Conservation (phyloP, 2,113 vertebrate species). For the Gallinago jamesoni region DNA sequence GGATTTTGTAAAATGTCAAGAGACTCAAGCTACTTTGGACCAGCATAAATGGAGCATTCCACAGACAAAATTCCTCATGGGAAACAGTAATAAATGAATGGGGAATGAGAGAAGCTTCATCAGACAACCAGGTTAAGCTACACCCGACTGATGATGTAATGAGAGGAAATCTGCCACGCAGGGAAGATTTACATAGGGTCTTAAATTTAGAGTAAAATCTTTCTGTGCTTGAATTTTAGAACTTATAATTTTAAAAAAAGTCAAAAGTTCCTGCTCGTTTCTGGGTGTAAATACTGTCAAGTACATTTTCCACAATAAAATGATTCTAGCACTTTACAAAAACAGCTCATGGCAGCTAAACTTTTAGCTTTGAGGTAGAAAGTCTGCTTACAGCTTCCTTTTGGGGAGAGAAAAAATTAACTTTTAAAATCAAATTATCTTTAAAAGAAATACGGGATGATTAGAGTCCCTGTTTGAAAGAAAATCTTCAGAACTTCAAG, state of each 20-base stretch:
- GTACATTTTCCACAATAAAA: not conserved
- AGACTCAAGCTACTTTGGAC: not conserved
- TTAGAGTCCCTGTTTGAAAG: not conserved
- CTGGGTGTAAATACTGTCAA: not conserved
- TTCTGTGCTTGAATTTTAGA: not conserved
- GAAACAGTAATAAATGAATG: not conserved
- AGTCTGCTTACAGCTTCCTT: not conserved
- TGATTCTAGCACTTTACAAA: not conserved
- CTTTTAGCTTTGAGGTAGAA: not conserved
- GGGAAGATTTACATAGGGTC: not conserved
- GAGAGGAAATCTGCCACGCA: not conserved
- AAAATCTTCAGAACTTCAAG: not conserved
- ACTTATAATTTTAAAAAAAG: not conserved
- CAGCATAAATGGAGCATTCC: not conserved
- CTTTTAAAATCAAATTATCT: not conserved
- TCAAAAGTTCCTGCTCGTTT: not conserved
- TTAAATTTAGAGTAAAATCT: not conserved
- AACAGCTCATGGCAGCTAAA: not conserved
- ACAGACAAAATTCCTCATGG: not conserved
- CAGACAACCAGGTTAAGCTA: not conserved
- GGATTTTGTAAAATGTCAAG: not conserved
- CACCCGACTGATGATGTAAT: not conserved
- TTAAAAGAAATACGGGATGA: not conserved
- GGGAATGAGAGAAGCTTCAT: not conserved
- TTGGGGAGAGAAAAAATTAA: not conserved